Evolutionary conservation across 1,140 invertebrate genomes (phyloP), one percentile per base, ranked within the genome.

Genomic region (Heliconius himera): DNA sequence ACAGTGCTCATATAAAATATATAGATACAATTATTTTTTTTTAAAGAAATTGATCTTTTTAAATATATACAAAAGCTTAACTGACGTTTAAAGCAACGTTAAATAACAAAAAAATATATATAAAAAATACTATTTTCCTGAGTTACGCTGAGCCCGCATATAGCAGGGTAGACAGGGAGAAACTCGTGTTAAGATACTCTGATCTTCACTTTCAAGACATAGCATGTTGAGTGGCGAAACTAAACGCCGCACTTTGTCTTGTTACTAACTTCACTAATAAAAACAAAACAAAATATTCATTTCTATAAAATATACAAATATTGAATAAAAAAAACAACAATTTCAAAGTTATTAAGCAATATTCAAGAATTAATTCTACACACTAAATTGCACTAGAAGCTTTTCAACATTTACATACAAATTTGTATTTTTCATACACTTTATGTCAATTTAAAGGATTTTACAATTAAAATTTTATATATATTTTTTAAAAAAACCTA

Each of bases 341-440:
- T 56, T 56, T 9, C n/a, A 56, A 51, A 51, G 49, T 56, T 56
- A n/a, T 56, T 56, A n/a, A 20, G 16, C 5, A 54, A 54, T 9
- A 56, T 56, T 56, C 20, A 22, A 54, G 20, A 20, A 8, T 20
- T 54, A 20, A 54, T 54, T 54, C 20, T 56, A 22, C 8, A 56
- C n/a, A 56, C 9, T 56, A 22, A 56, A n/a, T 56, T 56, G 22
- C 54, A 56, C 54, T 56, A 56, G 54, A 56, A 56, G n/a, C 54
- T 20, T 56, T n/a, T 56, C 54, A 56, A 56, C 54, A 56, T 56
- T 56, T 22, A 56, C 8, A 56, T 56, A 56, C 54, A 74, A 26
- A 54, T 74, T 49, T 74, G 26, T 74, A 74, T 74, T 74, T 51
- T 49, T 29, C n/a, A 18, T 51, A 22, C 54, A 56, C 6, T 56